phyloP scores from a whole-genome alignment of 23 tunicate species.

The Trididemnum nubilum region DNA sequence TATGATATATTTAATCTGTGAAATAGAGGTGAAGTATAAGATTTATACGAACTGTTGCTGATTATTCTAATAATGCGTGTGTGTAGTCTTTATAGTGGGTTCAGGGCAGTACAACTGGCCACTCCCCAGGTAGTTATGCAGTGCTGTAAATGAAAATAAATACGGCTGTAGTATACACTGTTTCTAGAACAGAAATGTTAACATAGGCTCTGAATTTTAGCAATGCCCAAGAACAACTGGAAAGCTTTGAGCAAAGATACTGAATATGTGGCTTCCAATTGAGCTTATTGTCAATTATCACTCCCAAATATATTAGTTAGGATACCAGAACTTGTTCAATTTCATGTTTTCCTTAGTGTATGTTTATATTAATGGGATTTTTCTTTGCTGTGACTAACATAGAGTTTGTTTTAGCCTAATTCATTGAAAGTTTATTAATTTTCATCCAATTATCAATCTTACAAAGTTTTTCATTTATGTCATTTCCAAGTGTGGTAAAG shows the following conservation, averaged over 20 bases:
- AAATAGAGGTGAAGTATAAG: not conserved
- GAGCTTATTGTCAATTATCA: not conserved
- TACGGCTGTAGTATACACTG: not conserved
- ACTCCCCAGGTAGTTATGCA: not conserved
- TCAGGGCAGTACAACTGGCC: not conserved
- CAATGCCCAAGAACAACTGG: not conserved
- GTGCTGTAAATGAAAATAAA: not conserved
- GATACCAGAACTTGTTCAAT: not conserved
- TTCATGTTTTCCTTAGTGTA: not conserved
- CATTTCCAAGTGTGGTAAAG: not conserved
- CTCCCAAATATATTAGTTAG: not conserved
- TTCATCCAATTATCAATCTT: not conserved
- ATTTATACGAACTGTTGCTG: not conserved
- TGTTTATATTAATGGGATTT: not conserved
- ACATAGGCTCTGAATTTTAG: not conserved
- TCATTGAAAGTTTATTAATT: not conserved
- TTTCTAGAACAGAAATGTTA: not conserved
- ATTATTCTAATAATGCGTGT: not conserved
- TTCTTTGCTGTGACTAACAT: not conserved
- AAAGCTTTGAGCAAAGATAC: conserved; percentile 8
- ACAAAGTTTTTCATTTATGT: not conserved
- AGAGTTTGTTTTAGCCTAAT: not conserved
- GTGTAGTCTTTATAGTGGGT: not conserved
- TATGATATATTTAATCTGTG: too few relatives aligned
- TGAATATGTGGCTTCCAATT: not conserved